Base-by-base conservation (phyloP, 2,113 vertebrate species). In the Solea solea region DNA sequence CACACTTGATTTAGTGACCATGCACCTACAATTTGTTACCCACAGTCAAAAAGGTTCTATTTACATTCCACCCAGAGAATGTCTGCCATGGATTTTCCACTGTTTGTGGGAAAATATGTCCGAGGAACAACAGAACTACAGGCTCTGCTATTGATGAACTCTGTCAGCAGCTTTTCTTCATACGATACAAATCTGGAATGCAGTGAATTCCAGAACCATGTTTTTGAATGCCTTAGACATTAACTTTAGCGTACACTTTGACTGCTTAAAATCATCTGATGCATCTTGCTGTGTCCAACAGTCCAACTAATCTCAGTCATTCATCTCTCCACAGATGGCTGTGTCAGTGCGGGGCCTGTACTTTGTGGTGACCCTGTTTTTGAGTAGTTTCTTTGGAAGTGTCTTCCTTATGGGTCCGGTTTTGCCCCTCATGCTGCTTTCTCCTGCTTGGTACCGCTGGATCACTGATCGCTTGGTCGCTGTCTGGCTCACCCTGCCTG, bases 401-500 rank as follows among this genome's bases (percentile, higher is more conserved):
- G 80, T 98, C 73, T 98, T 98, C 88, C 98, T 99, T 96, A 89
- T 99, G 28, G 93, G 94, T 49, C 97, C 98, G 4, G 83, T 97
- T 61, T 81, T 99, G 60, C 98, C 97, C 40, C 88, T 99, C 87
- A 96, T 99, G 96, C 88, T 98, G 74, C 16, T 98, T 74, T 97
- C 93, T 0, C 95, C 95, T 0, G 92, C 95, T 46, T 98, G 96
- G 96, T 99, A 99, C 89, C 97, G 98, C 91, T 97, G 97, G 97
- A 89, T 99, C 87, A 98, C 95, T 0, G 95, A 98, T 81, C 93
- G 94, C 16, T 79, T 99, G 34, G 95, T 99, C 14, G 98, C 98
- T 67, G 96, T 95, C 39, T 99, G 98, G 98, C 93, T 99, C 88
- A 99, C 98, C 0, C 91, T 99, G 15, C 98, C 98, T 40, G 97